Conservation (phyloP, 2,797 vertebrate species). For the Tauraco hartlaubi region DNA sequence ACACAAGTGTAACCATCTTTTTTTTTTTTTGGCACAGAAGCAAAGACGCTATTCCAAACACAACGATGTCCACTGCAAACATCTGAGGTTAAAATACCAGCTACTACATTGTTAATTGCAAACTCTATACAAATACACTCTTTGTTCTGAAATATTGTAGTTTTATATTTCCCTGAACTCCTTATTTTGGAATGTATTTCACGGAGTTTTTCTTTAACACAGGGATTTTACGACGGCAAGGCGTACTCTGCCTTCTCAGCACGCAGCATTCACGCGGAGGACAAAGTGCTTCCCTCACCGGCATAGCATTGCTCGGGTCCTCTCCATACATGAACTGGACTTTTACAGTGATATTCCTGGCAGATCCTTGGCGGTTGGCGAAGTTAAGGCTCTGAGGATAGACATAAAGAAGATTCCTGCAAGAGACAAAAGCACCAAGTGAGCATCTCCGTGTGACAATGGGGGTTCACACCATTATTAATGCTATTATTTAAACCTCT, state of each 20-base stretch:
- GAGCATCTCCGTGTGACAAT: not conserved
- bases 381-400: conserved; percentile 99
- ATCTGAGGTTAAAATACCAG: not conserved
- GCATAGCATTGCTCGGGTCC: conserved; percentile 95
- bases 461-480: not conserved
- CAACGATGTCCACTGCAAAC: not conserved
- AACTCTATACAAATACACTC: not conserved
- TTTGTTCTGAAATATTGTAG: not conserved
- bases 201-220: not conserved
- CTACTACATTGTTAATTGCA: not conserved
- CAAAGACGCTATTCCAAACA: not conserved
- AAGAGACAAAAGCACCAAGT: conserved; percentile 12
- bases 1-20: not conserved
- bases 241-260: not conserved
- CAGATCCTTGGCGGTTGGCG: conserved; percentile 97
- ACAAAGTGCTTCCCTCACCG: conserved; percentile 79
- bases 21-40: not conserved
- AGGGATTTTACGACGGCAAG: not conserved
- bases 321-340: conserved; percentile 99
- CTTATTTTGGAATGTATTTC: not conserved
- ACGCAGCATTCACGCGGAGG: not conserved
- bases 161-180: not conserved
- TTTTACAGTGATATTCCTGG: conserved; percentile 98
- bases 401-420: conserved; percentile 95
- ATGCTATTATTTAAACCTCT: not conserved